Evolutionary conservation across 2,113 vertebrate genomes (phyloP).

Genomic region (Anas platyrhynchos): DNA sequence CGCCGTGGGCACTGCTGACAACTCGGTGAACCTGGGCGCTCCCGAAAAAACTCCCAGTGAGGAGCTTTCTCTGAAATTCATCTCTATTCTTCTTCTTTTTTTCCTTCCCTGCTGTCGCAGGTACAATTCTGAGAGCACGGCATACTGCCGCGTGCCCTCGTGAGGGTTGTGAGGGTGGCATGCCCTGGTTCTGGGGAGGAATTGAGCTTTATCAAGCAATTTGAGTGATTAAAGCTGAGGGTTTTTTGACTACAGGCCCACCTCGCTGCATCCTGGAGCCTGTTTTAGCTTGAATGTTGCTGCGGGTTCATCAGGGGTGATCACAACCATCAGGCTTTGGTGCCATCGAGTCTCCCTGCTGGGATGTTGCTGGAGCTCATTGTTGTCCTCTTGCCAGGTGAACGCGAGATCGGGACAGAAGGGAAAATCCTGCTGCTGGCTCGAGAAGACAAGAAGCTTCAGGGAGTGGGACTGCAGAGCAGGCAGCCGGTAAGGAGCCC

Average conservation of each 20-base stretch:
- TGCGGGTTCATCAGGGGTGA: background rate
- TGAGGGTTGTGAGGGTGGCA: background rate
- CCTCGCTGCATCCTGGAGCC: background rate
- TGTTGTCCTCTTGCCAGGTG: conserved; percentile 64
- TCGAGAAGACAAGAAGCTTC: conserved; percentile 81
- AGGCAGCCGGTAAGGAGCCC: conserved; percentile 76
- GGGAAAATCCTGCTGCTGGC: conserved; percentile 81
- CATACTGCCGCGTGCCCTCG: background rate
- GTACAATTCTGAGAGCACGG: accelerated
- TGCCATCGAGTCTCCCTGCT: background rate
- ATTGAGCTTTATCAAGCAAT: background rate
- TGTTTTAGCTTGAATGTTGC: background rate
- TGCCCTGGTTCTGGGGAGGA: accelerated
- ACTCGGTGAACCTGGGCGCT: conserved; percentile 70
- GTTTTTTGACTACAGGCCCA: background rate
- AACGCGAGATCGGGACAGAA: conserved; percentile 81
- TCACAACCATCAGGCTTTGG: background rate
- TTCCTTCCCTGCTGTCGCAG: background rate
- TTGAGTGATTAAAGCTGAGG: background rate
- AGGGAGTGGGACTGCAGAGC: conserved; percentile 81
- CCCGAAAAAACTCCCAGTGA: conserved; percentile 77
- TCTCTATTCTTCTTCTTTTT: accelerated
- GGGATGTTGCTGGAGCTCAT: background rate
- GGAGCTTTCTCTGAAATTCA: background rate
- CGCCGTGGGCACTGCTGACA: conserved; percentile 66